A percentile compares a stretch with the other conserved stretches of the same genome.
These are phyloP conservation scores for Rhopalosiphum nymphaeae DNA, from an alignment of 2,888 invertebrate species.

Conservation along the genomic window DNA sequence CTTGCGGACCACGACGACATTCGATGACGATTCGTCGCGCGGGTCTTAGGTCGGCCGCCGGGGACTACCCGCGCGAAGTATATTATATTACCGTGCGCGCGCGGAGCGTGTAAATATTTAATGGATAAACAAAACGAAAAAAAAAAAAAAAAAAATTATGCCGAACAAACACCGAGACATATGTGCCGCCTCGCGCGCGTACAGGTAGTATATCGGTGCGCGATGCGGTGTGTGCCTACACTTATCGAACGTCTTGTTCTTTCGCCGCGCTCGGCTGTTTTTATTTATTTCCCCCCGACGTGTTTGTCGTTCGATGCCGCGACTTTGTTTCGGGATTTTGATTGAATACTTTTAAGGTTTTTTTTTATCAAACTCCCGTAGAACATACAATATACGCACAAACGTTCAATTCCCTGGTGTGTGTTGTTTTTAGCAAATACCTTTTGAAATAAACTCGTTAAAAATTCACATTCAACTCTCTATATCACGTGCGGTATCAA, in stretches of 20 bases:
- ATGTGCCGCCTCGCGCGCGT: neutral
- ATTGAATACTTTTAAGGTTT: conserved; percentile 59
- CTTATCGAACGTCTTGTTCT: conserved; percentile 39
- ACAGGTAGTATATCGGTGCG: neutral
- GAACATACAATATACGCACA: conserved; percentile 38
- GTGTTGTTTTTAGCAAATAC: conserved; percentile 40
- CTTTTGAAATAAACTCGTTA: conserved; percentile 61
- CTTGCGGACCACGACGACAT: neutral
- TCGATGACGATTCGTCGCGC: neutral
- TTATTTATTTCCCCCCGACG: conserved; percentile 23
- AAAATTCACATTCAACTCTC: conserved; percentile 44
- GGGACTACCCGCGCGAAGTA: neutral
- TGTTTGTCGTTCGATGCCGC: conserved; percentile 39
- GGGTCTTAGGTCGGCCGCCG: neutral
- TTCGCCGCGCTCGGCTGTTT: conserved; percentile 3
- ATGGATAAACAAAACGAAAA: neutral
- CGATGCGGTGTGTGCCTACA: neutral
- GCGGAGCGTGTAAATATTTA: neutral
- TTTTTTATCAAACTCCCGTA: conserved; percentile 18
- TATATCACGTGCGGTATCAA: conserved; percentile 20
- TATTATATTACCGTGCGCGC: neutral
- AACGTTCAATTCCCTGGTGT: conserved; percentile 55
- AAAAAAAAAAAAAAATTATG: neutral
- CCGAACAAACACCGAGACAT: neutral
- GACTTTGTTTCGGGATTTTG: conserved; percentile 56